These are phyloP conservation scores for Poeciliopsis turrubarensis DNA, from an alignment of 2,113 vertebrate genomes.

Conservation along the genomic window DNA sequence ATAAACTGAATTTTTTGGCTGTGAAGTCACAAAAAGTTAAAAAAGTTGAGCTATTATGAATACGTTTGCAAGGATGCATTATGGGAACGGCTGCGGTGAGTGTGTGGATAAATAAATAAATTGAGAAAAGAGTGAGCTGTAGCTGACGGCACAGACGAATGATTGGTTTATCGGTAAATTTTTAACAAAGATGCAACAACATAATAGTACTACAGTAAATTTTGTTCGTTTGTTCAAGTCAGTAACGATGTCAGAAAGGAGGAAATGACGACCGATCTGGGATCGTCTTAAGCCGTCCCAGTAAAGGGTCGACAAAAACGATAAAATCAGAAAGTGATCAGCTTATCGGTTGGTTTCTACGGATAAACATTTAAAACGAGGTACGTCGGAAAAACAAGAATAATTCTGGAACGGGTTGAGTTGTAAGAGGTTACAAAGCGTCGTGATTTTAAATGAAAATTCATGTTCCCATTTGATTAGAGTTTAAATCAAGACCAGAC, in stretches of 20 bases:
- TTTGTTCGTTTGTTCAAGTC: neutral
- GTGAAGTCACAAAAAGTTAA: neutral
- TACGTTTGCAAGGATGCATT: neutral
- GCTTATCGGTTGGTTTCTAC: conserved; percentile 20
- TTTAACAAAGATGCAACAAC: neutral
- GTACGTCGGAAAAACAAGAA: neutral
- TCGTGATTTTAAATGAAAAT: neutral
- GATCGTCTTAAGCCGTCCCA: neutral
- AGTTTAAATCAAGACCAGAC: neutral
- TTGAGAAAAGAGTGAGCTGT: neutral
- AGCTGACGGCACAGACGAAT: neutral
- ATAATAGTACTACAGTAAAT: no score
- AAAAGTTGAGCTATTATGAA: neutral
- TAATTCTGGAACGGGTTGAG: neutral
- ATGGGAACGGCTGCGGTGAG: neutral
- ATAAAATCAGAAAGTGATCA: conserved; percentile 5
- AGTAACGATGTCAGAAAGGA: neutral
- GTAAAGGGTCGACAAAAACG: conserved; percentile 2
- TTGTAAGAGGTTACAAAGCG: neutral
- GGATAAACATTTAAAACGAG: conserved; percentile 3
- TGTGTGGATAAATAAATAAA: neutral
- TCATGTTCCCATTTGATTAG: neutral
- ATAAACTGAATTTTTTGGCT: neutral
- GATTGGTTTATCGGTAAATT: neutral
- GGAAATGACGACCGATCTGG: neutral